phyloP scores from a whole-genome alignment of 2,888 invertebrate species.

The Pachydiplax longipennis region DNA sequence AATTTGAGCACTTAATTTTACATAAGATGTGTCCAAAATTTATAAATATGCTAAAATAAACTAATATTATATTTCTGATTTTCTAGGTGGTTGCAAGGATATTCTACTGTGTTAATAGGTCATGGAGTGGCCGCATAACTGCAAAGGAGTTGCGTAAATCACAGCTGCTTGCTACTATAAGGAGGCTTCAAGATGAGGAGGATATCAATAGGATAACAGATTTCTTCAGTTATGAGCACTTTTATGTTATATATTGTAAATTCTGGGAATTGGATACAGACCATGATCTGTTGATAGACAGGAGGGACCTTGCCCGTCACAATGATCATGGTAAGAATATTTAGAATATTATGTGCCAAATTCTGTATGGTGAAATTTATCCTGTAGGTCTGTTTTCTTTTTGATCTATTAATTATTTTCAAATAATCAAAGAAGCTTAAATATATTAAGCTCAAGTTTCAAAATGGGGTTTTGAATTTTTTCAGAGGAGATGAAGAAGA shows the following conservation, averaged over 20 bases:
- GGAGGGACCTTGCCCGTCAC: conserved; percentile 91
- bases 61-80: not conserved
- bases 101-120: conserved; percentile 95
- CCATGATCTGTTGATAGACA: conserved; percentile 96
- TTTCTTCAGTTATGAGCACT: conserved; percentile 95
- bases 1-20: not conserved
- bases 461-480: no score
- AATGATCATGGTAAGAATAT: conserved; percentile 85
- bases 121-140: conserved; percentile 94
- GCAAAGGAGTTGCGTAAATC: conserved; percentile 89
- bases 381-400: conserved; percentile 3
- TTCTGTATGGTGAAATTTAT: not conserved
- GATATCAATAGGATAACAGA: conserved; percentile 89
- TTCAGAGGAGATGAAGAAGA: no score
- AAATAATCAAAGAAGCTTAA: not conserved
- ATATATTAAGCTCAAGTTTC: no score
- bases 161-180: conserved; percentile 79
- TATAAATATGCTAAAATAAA: no score
- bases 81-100: conserved; percentile 93
- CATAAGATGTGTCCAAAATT: not conserved
- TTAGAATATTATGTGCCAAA: not conserved
- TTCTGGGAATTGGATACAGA: conserved; percentile 99
- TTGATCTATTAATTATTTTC: not conserved
- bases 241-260: conserved; percentile 99
- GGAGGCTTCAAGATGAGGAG: conserved; percentile 90